phyloP scores from a whole-genome alignment of 2,797 vertebrate species.

The Scomberomorus guttatus region DNA sequence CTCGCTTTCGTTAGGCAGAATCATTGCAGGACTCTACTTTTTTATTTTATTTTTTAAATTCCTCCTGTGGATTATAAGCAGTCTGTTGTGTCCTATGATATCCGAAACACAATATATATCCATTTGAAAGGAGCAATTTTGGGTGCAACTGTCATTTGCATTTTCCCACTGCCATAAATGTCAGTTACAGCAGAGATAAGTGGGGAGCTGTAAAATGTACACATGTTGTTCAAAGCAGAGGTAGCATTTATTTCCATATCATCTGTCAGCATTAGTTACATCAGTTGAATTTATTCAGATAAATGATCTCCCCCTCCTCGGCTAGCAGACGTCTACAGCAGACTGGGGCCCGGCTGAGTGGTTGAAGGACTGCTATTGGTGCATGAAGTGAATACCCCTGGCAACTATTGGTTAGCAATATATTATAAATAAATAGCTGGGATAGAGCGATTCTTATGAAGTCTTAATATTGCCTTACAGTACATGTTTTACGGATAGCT shows the following conservation, averaged over 20 bases:
- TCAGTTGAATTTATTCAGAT: slow-evolving; percentile 51
- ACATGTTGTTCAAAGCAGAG: slow-evolving; percentile 53
- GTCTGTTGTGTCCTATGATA: slow-evolving; percentile 68
- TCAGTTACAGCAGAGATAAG: slow-evolving; percentile 53
- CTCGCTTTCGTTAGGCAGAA: slow-evolving; percentile 65
- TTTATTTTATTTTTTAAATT: slow-evolving; percentile 37
- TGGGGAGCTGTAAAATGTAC: slow-evolving; percentile 32
- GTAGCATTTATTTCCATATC: slow-evolving; percentile 58
- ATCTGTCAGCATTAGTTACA: slow-evolving; percentile 69
- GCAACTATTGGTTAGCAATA: slow-evolving; percentile 36
- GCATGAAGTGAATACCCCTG: slow-evolving; percentile 43
- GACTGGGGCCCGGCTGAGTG: slow-evolving; percentile 28
- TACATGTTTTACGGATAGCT: slow-evolving; percentile 22
- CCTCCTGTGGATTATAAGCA: slow-evolving; percentile 61
- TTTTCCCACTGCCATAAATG: slow-evolving; percentile 48
- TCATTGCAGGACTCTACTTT: slow-evolving; percentile 56
- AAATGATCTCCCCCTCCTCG: slow-evolving; percentile 33
- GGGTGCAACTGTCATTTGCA: slow-evolving; percentile 45
- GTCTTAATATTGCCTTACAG: slow-evolving; percentile 55
- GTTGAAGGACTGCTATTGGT: slow-evolving; percentile 54
- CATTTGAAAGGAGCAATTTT: slow-evolving; percentile 51
- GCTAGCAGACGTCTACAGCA: slow-evolving; percentile 17
- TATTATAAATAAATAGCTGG: slow-evolving; percentile 65
- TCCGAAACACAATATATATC: slow-evolving; percentile 43
- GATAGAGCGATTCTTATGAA: slow-evolving; percentile 55